Percentiles rank a stretch among this genome's conserved stretches.
These are phyloP conservation scores for Drosophila cognata DNA, from an alignment of 2,888 invertebrate genomes.

Conservation along the genomic window DNA sequence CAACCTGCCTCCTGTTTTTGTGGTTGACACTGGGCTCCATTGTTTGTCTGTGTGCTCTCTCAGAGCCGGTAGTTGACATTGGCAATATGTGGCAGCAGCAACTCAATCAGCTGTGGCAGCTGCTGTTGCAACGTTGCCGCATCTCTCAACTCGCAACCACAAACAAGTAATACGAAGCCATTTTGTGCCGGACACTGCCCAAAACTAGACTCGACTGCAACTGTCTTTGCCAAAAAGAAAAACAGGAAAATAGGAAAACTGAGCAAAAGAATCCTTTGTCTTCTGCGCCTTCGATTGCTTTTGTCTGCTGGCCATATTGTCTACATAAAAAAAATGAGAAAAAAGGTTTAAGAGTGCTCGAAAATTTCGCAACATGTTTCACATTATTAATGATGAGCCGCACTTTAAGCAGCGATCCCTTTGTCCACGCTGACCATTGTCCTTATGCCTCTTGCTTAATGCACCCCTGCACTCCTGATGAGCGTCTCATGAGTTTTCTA, in stretches of 20 bases:
- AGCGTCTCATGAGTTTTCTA: conserved; percentile 64
- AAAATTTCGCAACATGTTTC: conserved; percentile 79
- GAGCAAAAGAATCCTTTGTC: conserved; percentile 50
- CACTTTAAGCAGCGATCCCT: conserved; percentile 39
- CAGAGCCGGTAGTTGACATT: conserved; percentile 62
- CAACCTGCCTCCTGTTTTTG: conserved; percentile 51
- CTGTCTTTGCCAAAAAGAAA: conserved; percentile 39
- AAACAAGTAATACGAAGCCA: conserved; percentile 61
- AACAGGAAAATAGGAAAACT: not conserved
- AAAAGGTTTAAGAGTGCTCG: conserved; percentile 72
- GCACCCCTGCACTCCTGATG: conserved; percentile 43
- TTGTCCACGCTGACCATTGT: conserved; percentile 51
- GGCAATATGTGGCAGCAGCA: conserved; percentile 59
- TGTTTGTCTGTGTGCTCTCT: conserved; percentile 24
- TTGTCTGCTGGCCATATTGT: conserved; percentile 74
- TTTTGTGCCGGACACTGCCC: conserved; percentile 50
- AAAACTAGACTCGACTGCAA: conserved; percentile 3
- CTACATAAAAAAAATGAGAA: conserved; percentile 13
- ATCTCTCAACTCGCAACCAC: conserved; percentile 37
- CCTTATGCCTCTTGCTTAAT: conserved; percentile 12
- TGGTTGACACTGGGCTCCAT: conserved; percentile 61
- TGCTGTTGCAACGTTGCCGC: conserved; percentile 50
- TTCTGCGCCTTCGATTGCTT: conserved; percentile 59
- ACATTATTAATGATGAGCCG: conserved; percentile 73
- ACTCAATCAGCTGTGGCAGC: conserved; percentile 62